A percentile compares a stretch with the other conserved stretches of the same genome.
Evolutionary conservation across 1,140 invertebrate genomes (phyloP).

Genomic region (Papilio helenus): DNA sequence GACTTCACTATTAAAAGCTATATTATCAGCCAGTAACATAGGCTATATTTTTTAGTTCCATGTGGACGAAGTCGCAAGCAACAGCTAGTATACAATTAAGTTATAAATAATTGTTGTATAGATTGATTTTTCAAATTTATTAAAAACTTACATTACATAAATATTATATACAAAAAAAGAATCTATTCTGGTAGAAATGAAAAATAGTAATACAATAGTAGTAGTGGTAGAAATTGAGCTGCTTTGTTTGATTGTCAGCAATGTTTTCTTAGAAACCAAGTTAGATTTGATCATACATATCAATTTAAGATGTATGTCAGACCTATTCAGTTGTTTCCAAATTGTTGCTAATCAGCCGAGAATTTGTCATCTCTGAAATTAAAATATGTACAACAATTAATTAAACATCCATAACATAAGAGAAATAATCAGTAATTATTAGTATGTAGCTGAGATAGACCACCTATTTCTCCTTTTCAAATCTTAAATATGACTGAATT

Average conservation of each 20-base stretch:
- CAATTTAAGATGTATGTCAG: not conserved
- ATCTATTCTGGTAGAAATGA: not conserved
- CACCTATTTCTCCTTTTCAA: no score
- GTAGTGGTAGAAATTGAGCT: not conserved
- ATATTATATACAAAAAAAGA: not conserved
- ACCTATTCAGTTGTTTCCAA: not conserved
- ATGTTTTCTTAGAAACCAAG: not conserved
- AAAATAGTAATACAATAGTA: not conserved
- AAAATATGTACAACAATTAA: not conserved
- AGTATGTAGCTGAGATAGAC: no score
- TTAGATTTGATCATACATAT: not conserved
- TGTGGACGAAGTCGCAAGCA: no score
- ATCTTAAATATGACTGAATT: no score
- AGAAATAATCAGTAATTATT: no score
- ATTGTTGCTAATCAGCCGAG: not conserved
- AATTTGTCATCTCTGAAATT: conserved; percentile 12
- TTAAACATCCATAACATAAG: not conserved
- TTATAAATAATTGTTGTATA: not conserved
- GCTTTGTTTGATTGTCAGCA: not conserved
- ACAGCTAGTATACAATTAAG: not conserved
- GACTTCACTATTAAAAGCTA: no score
- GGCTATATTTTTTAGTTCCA: no score
- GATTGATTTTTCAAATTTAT: not conserved
- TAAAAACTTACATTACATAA: conserved; percentile 8
- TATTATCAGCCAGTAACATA: no score